phyloP scores from a whole-genome alignment of 2,888 invertebrate species.

The Drosophila anomalata region DNA sequence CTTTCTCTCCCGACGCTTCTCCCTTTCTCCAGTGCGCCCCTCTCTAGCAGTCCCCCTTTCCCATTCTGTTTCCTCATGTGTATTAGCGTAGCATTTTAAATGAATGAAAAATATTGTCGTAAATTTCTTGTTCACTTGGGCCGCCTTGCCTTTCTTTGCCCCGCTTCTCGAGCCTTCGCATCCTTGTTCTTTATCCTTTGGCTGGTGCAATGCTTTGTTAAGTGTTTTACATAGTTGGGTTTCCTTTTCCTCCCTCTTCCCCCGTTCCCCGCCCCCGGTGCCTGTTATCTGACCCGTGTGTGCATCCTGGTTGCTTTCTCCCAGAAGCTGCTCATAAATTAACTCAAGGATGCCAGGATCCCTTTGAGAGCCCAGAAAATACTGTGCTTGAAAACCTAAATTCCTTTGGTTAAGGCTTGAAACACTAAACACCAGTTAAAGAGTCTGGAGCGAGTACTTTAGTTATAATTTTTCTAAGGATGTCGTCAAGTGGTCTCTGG shows the following conservation, averaged over 20 bases:
- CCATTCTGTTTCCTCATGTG: conserved; percentile 32
- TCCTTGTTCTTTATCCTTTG: conserved; percentile 1
- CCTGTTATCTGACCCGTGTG: conserved; percentile 67
- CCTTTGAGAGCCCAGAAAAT: conserved; percentile 12
- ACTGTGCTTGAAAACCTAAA: conserved; percentile 14
- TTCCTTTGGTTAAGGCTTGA: conserved; percentile 13
- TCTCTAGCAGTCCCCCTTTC: not conserved
- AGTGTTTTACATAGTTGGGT: conserved; percentile 61
- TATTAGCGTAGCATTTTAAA: conserved; percentile 74
- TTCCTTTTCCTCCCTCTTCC: conserved; percentile 18
- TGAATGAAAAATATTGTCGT: conserved; percentile 79
- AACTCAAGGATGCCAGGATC: conserved; percentile 44
- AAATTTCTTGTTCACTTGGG: conserved; percentile 58
- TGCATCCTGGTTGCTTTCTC: conserved; percentile 45
- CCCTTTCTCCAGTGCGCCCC: not conserved
- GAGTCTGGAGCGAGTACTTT: not conserved
- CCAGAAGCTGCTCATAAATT: conserved; percentile 54
- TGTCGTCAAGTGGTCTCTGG: conserved; percentile 30
- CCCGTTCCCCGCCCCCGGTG: not conserved
- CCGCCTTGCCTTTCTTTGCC: conserved; percentile 19
- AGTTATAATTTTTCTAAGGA: conserved; percentile 4
- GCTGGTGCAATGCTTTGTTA: conserved; percentile 72
- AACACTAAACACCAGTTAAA: conserved; percentile 19
- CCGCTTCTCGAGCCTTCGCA: not conserved
- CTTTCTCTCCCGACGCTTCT: not conserved